phyloP scores from a whole-genome alignment of 2,797 vertebrate species.

The Diglossa cyanea region DNA sequence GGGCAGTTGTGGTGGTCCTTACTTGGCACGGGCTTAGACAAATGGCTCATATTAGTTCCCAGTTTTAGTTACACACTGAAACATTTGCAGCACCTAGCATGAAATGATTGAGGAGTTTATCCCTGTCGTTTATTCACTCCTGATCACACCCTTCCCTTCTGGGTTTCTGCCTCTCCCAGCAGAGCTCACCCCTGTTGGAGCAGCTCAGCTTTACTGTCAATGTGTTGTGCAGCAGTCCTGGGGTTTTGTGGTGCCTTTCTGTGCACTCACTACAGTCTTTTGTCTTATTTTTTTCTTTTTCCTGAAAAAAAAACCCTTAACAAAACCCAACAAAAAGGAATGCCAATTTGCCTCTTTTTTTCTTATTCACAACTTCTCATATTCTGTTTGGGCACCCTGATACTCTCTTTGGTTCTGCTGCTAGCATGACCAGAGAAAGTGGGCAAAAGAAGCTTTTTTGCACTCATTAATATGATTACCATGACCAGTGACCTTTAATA shows the following conservation, averaged over 20 bases:
- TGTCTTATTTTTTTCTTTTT: neutral
- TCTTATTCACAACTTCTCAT: neutral
- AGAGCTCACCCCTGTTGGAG: neutral
- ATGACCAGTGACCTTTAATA: neutral
- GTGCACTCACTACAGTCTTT: neutral
- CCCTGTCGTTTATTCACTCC: neutral
- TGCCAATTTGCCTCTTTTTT: neutral
- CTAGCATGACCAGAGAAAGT: neutral
- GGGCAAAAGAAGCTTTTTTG: neutral
- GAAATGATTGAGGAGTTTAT: neutral
- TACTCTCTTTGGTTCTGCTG: neutral
- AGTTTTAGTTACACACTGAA: neutral
- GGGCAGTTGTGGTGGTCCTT: neutral
- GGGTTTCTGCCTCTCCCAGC: neutral
- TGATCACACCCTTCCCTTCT: neutral
- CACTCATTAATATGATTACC: neutral
- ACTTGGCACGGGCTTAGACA: neutral
- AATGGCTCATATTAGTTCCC: neutral
- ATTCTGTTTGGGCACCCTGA: neutral
- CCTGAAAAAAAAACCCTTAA: fast-evolving
- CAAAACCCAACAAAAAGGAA: neutral
- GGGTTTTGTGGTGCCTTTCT: neutral
- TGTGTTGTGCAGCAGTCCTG: neutral
- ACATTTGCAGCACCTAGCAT: neutral
- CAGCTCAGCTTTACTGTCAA: neutral